Base-by-base conservation (phyloP, 2,113 vertebrate species). In the Calyptommatus sinebrachiatus region DNA sequence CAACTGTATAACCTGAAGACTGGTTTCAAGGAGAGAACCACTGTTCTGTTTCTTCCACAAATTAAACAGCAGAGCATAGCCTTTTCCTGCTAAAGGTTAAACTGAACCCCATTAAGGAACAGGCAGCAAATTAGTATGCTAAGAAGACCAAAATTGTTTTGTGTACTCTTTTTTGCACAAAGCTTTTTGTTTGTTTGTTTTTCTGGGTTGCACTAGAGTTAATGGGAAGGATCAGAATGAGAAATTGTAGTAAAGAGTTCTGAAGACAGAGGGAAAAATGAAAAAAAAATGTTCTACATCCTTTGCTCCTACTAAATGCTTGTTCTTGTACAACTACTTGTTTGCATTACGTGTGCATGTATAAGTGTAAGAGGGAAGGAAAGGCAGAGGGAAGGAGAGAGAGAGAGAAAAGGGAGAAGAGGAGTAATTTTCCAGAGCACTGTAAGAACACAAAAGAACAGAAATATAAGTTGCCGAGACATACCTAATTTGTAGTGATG, bases 401-500 rank as follows among this genome's bases (percentile, higher is more conserved):
- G 50, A 14, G 50, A 10, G 50, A 53, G 53, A 57, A 57, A 57
- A 57, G 4, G 1, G 53, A 57, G 53, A 16, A 57, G 7, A 20
- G 76, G n/a, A 41, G 41, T 18, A 14, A 48, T 57, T 68, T 91
- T 87, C 85, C 67, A 26, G 82, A 71, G 83, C 68, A 86, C 89
- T 82, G 29, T 78, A 92, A 86, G 78, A 81, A 84, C 90, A 88
- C 88, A 81, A 88, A 89, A 92, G 86, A 86, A 79, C 79, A 87
- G 76, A 84, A 91, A 90, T 89, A 87, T 89, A 91, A 90, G 91
- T 92, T 91, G 86, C 60, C 72, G 91, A 91, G 93, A 91, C 83
- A 74, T 87, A 90, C 89, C 87, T 94, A 93, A 94, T 94, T 94
- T 93, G 92, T 93, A 88, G 88, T 96, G 94, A 95, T 95, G 93